Percentiles rank a stretch among this genome's conserved stretches.
phyloP scores from a whole-genome alignment of 2,113 vertebrate genomes.

The Mugil cephalus region DNA sequence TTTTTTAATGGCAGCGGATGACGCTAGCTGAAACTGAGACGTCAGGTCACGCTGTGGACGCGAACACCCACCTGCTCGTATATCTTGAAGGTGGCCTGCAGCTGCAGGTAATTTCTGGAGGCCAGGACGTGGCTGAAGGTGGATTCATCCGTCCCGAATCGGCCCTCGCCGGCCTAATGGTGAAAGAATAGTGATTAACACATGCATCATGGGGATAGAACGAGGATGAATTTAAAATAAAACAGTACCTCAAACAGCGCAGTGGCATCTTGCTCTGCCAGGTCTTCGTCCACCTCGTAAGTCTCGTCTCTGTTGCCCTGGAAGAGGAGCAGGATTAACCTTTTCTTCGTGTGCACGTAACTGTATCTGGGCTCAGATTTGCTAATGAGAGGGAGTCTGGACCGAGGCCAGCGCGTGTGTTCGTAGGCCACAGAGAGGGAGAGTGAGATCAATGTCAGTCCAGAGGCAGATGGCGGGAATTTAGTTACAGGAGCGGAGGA shows the following conservation, averaged over 20 bases:
- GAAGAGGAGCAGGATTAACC: conserved; percentile 12
- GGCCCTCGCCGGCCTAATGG: conserved; percentile 84
- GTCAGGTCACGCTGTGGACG: background rate
- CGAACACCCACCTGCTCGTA: conserved; percentile 82
- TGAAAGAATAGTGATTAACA: background rate
- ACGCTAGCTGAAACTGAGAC: background rate
- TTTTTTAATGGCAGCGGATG: background rate
- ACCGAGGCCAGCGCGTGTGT: conserved; percentile 30
- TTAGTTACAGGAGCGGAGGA: conserved; percentile 38
- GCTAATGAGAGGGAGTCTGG: conserved; percentile 28
- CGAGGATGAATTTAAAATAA: background rate
- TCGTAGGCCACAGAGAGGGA: conserved; percentile 33
- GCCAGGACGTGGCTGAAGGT: conserved; percentile 84
- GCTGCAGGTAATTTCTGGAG: conserved; percentile 85
- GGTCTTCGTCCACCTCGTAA: conserved; percentile 83
- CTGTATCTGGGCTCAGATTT: conserved; percentile 38
- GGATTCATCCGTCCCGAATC: conserved; percentile 86
- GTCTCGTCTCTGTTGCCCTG: conserved; percentile 84
- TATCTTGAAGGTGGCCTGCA: conserved; percentile 84
- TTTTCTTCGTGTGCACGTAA: conserved; percentile 37
- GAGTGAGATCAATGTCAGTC: conserved; percentile 59
- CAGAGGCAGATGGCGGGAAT: conserved; percentile 11
- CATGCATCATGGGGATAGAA: background rate
- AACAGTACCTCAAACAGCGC: conserved; percentile 79
- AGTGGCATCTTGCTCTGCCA: conserved; percentile 82